Evolutionary conservation across 2,113 vertebrate species (phyloP).

Genomic region (Lepus europaeus): DNA sequence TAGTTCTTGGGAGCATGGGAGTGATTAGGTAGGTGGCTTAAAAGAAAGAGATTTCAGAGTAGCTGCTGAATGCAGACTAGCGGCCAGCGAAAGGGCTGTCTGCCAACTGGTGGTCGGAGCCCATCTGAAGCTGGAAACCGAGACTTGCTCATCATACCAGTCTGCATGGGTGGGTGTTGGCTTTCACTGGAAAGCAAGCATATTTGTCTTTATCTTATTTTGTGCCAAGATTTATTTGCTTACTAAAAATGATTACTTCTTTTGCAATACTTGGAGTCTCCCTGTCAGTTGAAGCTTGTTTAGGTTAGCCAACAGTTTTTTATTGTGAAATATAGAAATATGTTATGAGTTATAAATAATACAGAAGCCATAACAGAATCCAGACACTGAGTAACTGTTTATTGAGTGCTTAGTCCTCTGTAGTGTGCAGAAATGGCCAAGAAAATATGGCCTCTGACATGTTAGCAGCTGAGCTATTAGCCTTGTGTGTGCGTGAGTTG

Average conservation of each 20-base stretch:
- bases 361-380: not conserved
- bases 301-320: slow-evolving; percentile 36
- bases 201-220: not conserved
- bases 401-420: not conserved
- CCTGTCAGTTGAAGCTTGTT: slow-evolving; percentile 48
- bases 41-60: not conserved
- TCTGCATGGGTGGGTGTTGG: not conserved
- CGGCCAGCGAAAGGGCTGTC: not conserved
- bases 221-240: slow-evolving; percentile 14
- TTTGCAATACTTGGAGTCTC: slow-evolving; percentile 25
- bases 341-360: slow-evolving; percentile 34
- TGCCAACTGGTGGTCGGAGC: not conserved
- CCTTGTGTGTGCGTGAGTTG: not conserved
- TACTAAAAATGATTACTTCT: slow-evolving; percentile 18
- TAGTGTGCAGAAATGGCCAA: not conserved
- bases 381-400: slow-evolving; percentile 11
- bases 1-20: not conserved
- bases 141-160: not conserved
- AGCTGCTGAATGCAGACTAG: not conserved
- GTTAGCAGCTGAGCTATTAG: not conserved
- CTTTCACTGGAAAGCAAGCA: slow-evolving; percentile 8
- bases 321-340: slow-evolving; percentile 37
- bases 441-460: not conserved
- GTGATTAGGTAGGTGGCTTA: not conserved
- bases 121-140: not conserved